Percentiles rank a stretch among this genome's conserved stretches.
Conservation (phyloP, 2,113 vertebrate species). For the Mastomys natalensis region DNA sequence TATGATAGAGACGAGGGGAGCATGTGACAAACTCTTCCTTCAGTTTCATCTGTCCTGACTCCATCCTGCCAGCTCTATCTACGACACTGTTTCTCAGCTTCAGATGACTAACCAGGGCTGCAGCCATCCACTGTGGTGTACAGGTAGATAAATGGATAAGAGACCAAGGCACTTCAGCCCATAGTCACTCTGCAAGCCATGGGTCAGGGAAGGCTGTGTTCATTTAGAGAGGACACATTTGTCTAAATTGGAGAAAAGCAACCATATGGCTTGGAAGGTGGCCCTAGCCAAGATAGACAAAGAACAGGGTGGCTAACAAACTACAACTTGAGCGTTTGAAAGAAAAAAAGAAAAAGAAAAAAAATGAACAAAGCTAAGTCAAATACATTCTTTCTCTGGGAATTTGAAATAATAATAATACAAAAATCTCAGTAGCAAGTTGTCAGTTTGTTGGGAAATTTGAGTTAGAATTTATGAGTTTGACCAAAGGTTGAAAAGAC, state of each 20-base stretch:
- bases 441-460: conserved; percentile 61
- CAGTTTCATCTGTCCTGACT: background rate
- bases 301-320: background rate
- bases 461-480: conserved; percentile 51
- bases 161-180: too few species aligned
- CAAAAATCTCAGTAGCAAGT: conserved; percentile 24
- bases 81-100: background rate
- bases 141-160: background rate
- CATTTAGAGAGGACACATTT: background rate
- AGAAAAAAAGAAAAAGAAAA: background rate
- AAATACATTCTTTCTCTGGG: conserved; percentile 13
- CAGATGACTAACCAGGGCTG: background rate
- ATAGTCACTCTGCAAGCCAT: background rate
- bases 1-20: background rate
- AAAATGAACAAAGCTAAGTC: background rate
- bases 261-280: background rate
- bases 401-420: conserved; percentile 1
- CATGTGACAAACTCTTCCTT: background rate
- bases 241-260: background rate
- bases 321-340: background rate
- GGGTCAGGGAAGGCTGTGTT: background rate
- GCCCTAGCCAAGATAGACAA: background rate
- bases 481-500: conserved; percentile 45
- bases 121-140: fast-evolving
- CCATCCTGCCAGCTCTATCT: background rate